Conservation (phyloP, 2,888 invertebrate species). For the Lasius fuliginosus region DNA sequence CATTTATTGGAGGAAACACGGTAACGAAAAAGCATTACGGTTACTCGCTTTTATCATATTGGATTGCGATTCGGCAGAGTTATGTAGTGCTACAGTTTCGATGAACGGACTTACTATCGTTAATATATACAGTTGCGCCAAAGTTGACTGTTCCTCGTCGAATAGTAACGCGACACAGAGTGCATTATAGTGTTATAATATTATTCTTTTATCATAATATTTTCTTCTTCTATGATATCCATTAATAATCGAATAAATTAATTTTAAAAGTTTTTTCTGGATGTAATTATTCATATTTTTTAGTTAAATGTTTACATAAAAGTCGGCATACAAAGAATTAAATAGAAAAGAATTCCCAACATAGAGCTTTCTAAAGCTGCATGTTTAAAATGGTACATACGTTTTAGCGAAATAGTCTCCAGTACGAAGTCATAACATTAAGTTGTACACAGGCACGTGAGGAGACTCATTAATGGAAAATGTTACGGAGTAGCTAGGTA, state of each 20-base stretch:
- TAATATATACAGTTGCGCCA: constrained; percentile 33
- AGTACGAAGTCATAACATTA: constrained; percentile 55
- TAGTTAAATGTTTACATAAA: background rate
- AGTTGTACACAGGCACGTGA: constrained; percentile 46
- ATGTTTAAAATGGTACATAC: constrained; percentile 39
- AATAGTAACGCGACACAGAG: background rate
- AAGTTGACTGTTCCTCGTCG: background rate
- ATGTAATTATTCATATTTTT: constrained; percentile 12
- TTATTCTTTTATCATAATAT: constrained; percentile 3
- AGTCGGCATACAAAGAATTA: background rate
- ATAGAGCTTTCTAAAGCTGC: background rate
- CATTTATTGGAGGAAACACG: constrained; percentile 3
- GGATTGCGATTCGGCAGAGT: constrained; percentile 37
- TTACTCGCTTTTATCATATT: constrained; percentile 42
- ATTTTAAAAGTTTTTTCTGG: background rate
- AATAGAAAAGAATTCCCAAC: constrained; percentile 14
- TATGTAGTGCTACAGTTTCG: constrained; percentile 35
- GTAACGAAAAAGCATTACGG: constrained; percentile 1
- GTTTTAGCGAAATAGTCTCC: constrained; percentile 37
- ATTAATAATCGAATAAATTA: background rate
- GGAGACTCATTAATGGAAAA: constrained; percentile 53
- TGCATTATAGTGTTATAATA: background rate
- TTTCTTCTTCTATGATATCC: background rate
- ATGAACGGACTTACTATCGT: constrained; percentile 37
- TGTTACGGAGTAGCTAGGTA: constrained; percentile 25